Evolutionary conservation across 30 jellyfish, hydroid and myxozoan species (phyloP).

Genomic region (Aurelia aurita): DNA sequence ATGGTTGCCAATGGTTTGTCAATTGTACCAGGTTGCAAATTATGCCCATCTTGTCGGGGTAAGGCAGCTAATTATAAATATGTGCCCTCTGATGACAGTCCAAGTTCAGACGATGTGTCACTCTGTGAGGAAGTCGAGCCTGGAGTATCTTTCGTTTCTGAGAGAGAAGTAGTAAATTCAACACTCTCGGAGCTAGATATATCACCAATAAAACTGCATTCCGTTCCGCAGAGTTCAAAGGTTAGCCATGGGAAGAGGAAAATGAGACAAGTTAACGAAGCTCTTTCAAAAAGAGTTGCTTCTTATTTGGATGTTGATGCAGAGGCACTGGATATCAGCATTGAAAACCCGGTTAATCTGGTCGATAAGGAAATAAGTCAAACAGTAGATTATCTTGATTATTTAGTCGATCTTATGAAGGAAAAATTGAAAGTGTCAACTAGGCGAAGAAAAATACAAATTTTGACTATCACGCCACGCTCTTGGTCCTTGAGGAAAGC

Average conservation of each 20-base stretch:
- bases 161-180: background rate
- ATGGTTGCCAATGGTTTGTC: background rate
- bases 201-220: constrained; percentile 15
- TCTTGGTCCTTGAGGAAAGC: background rate
- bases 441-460: background rate
- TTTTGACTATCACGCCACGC: background rate
- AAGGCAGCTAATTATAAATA: background rate
- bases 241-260: background rate
- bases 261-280: background rate
- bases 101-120: background rate
- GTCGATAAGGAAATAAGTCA: background rate
- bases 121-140: background rate
- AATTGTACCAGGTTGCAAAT: background rate
- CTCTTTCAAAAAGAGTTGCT: background rate
- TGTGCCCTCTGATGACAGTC: background rate
- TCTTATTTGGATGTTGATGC: background rate
- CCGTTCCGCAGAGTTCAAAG: background rate
- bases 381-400: background rate
- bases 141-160: background rate
- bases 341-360: background rate
- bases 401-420: no score
- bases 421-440: background rate
- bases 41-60: background rate
- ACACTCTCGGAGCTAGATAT: background rate
- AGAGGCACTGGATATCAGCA: background rate